These are phyloP conservation scores for Pogona vitticeps DNA, from an alignment of 2,113 vertebrate genomes.

Conservation along the genomic window DNA sequence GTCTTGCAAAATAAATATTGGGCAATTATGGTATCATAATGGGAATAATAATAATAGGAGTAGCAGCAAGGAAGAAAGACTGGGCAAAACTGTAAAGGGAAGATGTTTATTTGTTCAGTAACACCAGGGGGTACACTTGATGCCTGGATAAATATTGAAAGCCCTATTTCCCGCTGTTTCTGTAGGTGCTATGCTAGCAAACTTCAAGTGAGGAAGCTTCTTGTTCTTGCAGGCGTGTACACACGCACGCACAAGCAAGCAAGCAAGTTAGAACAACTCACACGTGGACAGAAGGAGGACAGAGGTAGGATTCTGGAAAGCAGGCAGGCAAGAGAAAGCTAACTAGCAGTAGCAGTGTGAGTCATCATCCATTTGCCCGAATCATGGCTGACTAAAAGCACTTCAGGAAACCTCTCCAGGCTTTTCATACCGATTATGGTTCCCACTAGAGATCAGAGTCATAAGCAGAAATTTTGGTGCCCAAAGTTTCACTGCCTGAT, in stretches of 20 bases:
- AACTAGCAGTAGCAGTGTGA: not conserved
- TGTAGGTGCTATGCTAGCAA: not conserved
- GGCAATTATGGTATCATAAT: not conserved
- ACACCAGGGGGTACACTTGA: accelerated
- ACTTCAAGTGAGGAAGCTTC: not conserved
- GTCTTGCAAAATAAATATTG: not conserved
- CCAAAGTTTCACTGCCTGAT: too few relatives aligned
- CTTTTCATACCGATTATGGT: too few relatives aligned
- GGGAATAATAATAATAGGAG: not conserved
- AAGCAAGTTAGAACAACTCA: too few relatives aligned
- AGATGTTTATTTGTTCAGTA: not conserved
- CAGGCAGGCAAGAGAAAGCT: too few relatives aligned
- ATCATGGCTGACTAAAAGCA: too few relatives aligned
- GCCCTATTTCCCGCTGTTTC: not conserved
- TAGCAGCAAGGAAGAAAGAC: not conserved
- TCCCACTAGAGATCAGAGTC: too few relatives aligned
- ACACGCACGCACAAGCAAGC: not conserved
- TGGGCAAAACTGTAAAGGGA: accelerated
- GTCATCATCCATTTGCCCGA: too few relatives aligned
- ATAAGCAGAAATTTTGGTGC: too few relatives aligned
- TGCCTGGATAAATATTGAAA: not conserved
- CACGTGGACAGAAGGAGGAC: too few relatives aligned
- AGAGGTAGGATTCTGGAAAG: too few relatives aligned
- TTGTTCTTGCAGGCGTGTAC: accelerated
- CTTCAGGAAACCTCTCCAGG: too few relatives aligned